A percentile compares a stretch with the other conserved stretches of the same genome.
Conservation (phyloP, 2,888 invertebrate species). For the Caradrina clavipalpis region DNA sequence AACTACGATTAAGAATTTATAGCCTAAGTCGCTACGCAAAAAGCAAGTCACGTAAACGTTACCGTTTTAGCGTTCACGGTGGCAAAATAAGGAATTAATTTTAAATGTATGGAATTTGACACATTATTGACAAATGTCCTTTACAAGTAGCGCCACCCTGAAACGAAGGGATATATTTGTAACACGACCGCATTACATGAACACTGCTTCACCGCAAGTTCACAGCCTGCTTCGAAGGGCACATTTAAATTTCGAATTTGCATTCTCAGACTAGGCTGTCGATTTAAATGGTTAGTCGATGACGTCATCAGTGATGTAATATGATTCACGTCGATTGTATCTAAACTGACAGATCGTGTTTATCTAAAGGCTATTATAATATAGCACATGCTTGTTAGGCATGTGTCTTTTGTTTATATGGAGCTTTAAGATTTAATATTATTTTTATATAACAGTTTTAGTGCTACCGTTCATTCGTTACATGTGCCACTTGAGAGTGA, state of each 20-base stretch:
- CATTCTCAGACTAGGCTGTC: slow-evolving; percentile 78
- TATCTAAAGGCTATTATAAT: slow-evolving; percentile 62
- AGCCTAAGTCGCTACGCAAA: neutral
- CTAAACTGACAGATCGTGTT: slow-evolving; percentile 64
- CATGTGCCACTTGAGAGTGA: too few relatives aligned
- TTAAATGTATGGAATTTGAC: neutral
- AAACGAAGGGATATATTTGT: slow-evolving; percentile 2
- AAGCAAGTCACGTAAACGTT: neutral
- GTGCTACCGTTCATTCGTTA: too few relatives aligned
- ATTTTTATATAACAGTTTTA: too few relatives aligned
- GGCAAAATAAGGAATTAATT: slow-evolving; percentile 7
- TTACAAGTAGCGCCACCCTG: neutral
- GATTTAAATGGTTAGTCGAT: slow-evolving; percentile 77
- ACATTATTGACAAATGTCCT: neutral
- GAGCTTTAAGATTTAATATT: slow-evolving; percentile 14
- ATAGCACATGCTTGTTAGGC: slow-evolving; percentile 49
- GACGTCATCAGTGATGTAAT: slow-evolving; percentile 88
- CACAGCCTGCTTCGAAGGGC: slow-evolving; percentile 78
- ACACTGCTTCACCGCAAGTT: slow-evolving; percentile 65
- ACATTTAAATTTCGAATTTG: slow-evolving; percentile 80
- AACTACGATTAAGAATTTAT: slow-evolving; percentile 49
- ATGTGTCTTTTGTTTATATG: slow-evolving; percentile 47
- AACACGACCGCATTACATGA: slow-evolving; percentile 31
- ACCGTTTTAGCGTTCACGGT: neutral
- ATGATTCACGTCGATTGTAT: slow-evolving; percentile 71